Base-by-base conservation (phyloP, 2,113 vertebrate species). In the Gnathonemus longibarbis region DNA sequence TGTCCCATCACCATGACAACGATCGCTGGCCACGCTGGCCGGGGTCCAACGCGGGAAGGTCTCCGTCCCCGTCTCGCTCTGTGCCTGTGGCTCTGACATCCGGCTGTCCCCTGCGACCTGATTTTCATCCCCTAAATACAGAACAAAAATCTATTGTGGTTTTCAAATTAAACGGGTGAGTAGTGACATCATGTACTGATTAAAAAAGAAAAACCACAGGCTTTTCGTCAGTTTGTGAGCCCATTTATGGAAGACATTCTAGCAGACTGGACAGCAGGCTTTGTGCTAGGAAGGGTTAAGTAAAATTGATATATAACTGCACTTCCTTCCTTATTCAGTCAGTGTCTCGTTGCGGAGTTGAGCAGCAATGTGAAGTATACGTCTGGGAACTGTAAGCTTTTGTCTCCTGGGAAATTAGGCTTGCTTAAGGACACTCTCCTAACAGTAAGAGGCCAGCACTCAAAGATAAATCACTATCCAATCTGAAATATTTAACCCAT, bases 1-100 rank as follows among this genome's bases (percentile, higher is more conserved):
- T 53, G 27, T 45, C 49, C 62, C 19, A 39, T 87, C 58, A 70
- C 58, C 56, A 85, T 90, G 84, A 74, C 89, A 77, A 90, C 84
- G 45, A 62, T 74, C 11, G 10, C 66, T 10, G 42, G 24, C 83
- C 70, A 17, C 56, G 17, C 74, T 53, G 35, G 89, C 48, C 45
- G 3, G 45, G 53, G 52, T 35, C 13, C 83, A 46, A 24, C 13
- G 13, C 53, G 53, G 52, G 45, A 21, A 17, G 17, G n/a, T 56
- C 85, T 56, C 10, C 11, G 11, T 35, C 35, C 35, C 15, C 31
- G 3, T 39, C 86, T 52, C 86, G 8, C 49, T 87, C 27, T 7
- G n/a, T 19, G 27, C 17, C n/a, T 1, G 84, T 27, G 84, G 84
- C 84, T 10, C 46, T 86, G 42, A n/a, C 21, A 21, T 49, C 19